Base-by-base conservation (phyloP, 2,888 invertebrate species). In the Andrena minutula region DNA sequence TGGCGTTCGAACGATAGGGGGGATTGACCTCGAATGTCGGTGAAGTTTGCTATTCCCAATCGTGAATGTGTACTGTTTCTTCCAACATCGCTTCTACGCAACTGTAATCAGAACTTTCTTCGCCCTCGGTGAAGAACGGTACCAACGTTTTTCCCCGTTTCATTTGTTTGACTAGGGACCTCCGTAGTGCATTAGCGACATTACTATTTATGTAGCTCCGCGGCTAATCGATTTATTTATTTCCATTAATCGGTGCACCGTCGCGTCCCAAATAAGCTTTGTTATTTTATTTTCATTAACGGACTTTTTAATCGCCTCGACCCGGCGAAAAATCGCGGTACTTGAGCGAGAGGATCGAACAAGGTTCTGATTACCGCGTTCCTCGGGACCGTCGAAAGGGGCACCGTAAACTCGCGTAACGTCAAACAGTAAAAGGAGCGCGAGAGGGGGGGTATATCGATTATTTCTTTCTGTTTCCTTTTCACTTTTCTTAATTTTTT, bases 381-480 rank as follows among this genome's bases (percentile, higher is more conserved):
- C 51, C 41, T 32, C 51, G 41, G 58, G 12, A 82, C 32, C 16
- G 20, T 56, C 20, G 68, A 10, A 66, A 53, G 60, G 47, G 41
- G 28, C 75, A 35, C 49, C 51, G 70, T 60, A 23, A 70, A 51
- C 56, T 82, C 61, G 28, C 41, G 32, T 56, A 41, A 66, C 8
- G 70, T 82, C 75, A 82, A 81, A 8, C 75, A 60, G 83, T 82
- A 82, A 69, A 75, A 47, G 35, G n/a, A 30, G 16, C 8, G 49
- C 63, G 61, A 26, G 63, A 61, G 73, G 35, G 73, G 35, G 53
- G 70, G 12, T 41, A 41, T 26, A 51, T 74, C 12, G 28, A 41
- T 61, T 60, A 12, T 58, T 66, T 80, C 35, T 28, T 47, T 53
- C 7, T 20, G 6, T 53, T n/a, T 60, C 0, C 64, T 20, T 56